A percentile compares a stretch with the other conserved stretches of the same genome.
phyloP scores from a whole-genome alignment of 2,797 vertebrate species.

The Acanthurus tractus region DNA sequence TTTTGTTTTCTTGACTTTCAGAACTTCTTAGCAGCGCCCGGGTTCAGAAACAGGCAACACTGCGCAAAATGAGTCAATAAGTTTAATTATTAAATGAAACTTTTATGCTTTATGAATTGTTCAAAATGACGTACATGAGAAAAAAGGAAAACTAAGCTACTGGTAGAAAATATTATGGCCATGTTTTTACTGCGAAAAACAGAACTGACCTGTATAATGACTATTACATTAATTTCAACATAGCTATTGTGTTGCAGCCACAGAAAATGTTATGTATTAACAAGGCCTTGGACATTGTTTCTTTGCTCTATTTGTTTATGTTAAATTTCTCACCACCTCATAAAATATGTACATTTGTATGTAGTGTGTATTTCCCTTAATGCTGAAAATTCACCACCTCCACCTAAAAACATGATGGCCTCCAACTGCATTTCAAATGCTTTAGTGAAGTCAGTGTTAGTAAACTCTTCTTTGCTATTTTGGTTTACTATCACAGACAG shows the following conservation, averaged over 20 bases:
- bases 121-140: not conserved
- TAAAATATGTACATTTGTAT: too few relatives aligned
- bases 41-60: not conserved
- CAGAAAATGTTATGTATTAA: too few relatives aligned
- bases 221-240: not conserved
- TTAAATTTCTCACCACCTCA: too few relatives aligned
- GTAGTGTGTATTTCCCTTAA: too few relatives aligned
- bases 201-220: not conserved
- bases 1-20: slow-evolving; percentile 59
- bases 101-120: not conserved
- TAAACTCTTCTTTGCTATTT: too few relatives aligned
- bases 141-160: not conserved
- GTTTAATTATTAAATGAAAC: not conserved
- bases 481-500: too few relatives aligned
- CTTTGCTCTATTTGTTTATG: too few relatives aligned
- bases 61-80: not conserved
- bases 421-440: too few relatives aligned
- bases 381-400: too few relatives aligned
- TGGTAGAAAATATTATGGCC: not conserved
- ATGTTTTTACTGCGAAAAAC: not conserved
- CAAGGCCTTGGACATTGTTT: too few relatives aligned
- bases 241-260: not conserved
- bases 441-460: too few relatives aligned
- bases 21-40: slow-evolving; percentile 35
- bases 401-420: too few relatives aligned